Evolutionary conservation across 1,140 invertebrate genomes (phyloP).

Genomic region (Gryon sp.): DNA sequence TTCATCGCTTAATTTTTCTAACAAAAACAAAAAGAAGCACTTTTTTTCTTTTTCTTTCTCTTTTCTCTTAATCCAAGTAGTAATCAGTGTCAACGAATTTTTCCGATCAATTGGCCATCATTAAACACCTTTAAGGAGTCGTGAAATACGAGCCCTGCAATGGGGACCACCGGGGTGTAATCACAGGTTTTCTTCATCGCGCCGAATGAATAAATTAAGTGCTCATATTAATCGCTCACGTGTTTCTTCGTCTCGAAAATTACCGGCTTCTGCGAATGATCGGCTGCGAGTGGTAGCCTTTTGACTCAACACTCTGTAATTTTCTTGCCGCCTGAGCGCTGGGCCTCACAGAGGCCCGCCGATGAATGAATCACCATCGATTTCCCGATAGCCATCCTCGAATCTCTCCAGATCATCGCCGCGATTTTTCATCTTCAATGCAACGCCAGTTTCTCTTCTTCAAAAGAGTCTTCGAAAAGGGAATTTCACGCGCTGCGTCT

Average conservation of each 20-base stretch:
- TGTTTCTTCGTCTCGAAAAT: constrained; percentile 71
- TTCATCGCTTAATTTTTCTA: too few relatives aligned
- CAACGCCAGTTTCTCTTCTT: too few relatives aligned
- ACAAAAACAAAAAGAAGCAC: too few relatives aligned
- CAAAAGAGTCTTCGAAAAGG: too few relatives aligned
- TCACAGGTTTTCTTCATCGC: constrained; percentile 5
- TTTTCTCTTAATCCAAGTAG: too few relatives aligned
- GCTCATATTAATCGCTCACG: constrained; percentile 70
- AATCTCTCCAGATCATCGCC: background rate
- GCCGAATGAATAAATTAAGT: constrained; percentile 74
- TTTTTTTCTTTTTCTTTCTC: too few relatives aligned
- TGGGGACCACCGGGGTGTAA: constrained; percentile 37
- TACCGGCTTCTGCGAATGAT: constrained; percentile 65
- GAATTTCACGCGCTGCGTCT: too few relatives aligned
- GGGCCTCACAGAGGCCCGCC: constrained; percentile 8
- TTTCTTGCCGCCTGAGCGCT: constrained; percentile 68
- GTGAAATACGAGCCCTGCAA: constrained; percentile 48
- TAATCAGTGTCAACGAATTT: constrained; percentile 34
- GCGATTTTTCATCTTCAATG: background rate
- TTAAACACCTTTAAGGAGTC: constrained; percentile 26
- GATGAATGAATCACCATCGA: constrained; percentile 37
- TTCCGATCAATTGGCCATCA: constrained; percentile 32
- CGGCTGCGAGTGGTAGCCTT: constrained; percentile 55
- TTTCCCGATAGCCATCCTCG: constrained; percentile 8
- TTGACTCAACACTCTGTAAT: constrained; percentile 72